These are phyloP conservation scores for Ophioninae sp. DNA, from an alignment of 2,888 invertebrate genomes.

Conservation along the genomic window DNA sequence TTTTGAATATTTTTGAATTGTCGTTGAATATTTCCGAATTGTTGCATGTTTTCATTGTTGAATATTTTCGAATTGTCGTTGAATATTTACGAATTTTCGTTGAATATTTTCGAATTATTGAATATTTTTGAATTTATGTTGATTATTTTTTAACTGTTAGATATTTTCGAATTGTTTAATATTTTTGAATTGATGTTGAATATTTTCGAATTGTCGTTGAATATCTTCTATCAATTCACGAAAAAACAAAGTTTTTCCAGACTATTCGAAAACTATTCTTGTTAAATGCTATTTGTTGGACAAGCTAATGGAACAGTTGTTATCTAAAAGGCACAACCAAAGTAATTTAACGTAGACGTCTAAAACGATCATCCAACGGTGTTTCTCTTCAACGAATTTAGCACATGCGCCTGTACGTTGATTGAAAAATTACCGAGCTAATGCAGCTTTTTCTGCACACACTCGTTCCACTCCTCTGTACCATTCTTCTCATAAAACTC, in stretches of 20 bases:
- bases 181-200: neutral
- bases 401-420: slow-evolving; percentile 12
- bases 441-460: slow-evolving; percentile 3
- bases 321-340: neutral
- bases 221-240: neutral
- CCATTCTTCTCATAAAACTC: neutral
- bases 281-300: neutral
- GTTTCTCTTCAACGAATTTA: slow-evolving; percentile 6
- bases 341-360: neutral
- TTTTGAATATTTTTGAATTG: no score
- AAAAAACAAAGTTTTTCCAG: neutral
- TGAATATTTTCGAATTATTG: neutral
- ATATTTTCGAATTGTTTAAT: neutral
- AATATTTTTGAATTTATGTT: no score
- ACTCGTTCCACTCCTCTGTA: slow-evolving; percentile 2
- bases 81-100: neutral
- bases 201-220: neutral
- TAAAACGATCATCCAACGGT: neutral
- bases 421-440: slow-evolving; percentile 24
- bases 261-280: neutral
- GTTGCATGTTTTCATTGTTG: no score
- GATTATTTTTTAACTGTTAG: no score
- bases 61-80: neutral
- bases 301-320: neutral
- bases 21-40: no score